A percentile compares a stretch with the other conserved stretches of the same genome.
phyloP scores from a whole-genome alignment of 2,888 invertebrate species.

The Gymnosoma rotundatum region DNA sequence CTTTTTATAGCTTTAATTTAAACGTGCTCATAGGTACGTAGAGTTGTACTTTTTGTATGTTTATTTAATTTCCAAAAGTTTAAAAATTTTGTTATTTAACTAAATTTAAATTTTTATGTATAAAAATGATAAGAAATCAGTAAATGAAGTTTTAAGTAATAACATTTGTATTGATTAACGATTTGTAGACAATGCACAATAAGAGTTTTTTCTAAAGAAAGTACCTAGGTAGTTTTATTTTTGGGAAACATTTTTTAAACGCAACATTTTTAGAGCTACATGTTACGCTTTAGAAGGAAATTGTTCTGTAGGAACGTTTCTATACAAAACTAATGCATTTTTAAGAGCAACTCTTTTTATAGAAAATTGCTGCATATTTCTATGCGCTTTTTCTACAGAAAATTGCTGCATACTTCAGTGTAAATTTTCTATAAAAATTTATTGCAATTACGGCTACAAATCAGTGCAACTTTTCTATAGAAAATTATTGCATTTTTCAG shows the following conservation, averaged over 20 bases:
- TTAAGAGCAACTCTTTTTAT: too few relatives aligned
- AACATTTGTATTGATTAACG: background rate
- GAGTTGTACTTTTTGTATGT: conserved; percentile 1
- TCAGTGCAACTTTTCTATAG: too few relatives aligned
- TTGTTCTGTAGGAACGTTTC: background rate
- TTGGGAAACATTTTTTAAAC: background rate
- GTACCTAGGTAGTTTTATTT: too few relatives aligned
- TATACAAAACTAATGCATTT: background rate
- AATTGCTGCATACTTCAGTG: too few relatives aligned
- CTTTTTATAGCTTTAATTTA: conserved; percentile 51
- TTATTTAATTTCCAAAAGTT: conserved; percentile 13
- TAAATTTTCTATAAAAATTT: too few relatives aligned
- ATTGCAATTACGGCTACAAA: too few relatives aligned
- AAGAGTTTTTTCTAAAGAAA: too few relatives aligned
- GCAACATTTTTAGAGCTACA: background rate
- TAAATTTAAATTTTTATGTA: background rate
- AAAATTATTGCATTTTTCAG: too few relatives aligned
- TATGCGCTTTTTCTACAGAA: too few relatives aligned
- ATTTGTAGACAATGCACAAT: too few relatives aligned
- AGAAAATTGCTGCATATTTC: too few relatives aligned
- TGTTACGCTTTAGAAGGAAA: background rate
- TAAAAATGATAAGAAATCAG: too few relatives aligned
- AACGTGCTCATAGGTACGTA: conserved; percentile 1
- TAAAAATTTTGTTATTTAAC: background rate
- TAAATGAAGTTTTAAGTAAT: background rate